phyloP scores from a whole-genome alignment of 64 coral and sea anemone genomes.

The Pachyseris speciosa region DNA sequence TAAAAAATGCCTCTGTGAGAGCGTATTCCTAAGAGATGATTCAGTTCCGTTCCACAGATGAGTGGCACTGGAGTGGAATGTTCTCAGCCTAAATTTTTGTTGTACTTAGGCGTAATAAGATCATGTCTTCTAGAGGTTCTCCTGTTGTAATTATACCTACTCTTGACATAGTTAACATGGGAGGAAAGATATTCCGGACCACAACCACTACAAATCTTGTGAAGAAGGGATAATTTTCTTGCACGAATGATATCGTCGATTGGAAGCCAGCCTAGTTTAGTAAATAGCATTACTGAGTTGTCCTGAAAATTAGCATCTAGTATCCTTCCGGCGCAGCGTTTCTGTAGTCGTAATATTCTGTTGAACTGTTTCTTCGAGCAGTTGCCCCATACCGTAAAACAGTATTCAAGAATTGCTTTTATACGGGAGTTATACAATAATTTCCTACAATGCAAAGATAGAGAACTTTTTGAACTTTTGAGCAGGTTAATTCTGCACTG shows the following conservation, averaged over 20 bases:
- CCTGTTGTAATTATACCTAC: neutral
- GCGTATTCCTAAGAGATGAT: neutral
- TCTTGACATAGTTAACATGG: constrained; percentile 5
- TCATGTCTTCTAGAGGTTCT: neutral
- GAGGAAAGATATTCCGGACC: neutral
- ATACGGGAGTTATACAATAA: neutral
- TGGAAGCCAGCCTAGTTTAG: neutral
- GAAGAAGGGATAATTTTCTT: too few relatives aligned
- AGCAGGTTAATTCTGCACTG: neutral
- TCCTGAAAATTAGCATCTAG: neutral
- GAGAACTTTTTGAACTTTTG: neutral
- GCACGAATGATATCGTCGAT: neutral
- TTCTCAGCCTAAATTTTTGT: constrained; percentile 3
- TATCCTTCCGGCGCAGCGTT: neutral
- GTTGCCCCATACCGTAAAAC: too few relatives aligned
- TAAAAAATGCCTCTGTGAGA: neutral
- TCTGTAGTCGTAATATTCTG: neutral
- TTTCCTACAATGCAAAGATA: neutral
- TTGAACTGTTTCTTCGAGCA: too few relatives aligned
- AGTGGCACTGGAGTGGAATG: neutral
- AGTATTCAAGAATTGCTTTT: neutral
- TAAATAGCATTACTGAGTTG: neutral
- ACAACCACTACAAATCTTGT: neutral
- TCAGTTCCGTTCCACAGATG: constrained; percentile 8
- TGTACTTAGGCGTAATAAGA: neutral